phyloP scores from a whole-genome alignment of 2,888 invertebrate genomes.

The Tupiocoris notatus region DNA sequence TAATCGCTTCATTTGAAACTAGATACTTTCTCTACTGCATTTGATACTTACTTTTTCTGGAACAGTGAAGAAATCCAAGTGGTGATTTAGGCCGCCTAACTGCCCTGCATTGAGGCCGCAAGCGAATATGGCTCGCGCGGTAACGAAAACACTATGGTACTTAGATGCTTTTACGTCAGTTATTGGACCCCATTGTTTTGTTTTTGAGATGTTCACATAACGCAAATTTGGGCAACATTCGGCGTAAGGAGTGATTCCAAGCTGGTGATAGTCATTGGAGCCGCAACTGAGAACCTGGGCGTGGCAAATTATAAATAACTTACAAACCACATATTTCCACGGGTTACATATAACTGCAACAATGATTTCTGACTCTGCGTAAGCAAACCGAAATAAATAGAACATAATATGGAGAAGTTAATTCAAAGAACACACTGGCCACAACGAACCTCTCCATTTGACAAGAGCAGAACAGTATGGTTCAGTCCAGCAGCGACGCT shows the following conservation, averaged over 20 bases:
- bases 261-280: slow-evolving; percentile 64
- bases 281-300: slow-evolving; percentile 64
- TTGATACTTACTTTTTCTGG: slow-evolving; percentile 27
- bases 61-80: slow-evolving; percentile 31
- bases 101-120: slow-evolving; percentile 70
- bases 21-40: neutral
- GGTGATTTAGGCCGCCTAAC: slow-evolving; percentile 18
- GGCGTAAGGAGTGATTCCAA: slow-evolving; percentile 59
- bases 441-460: slow-evolving; percentile 62
- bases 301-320: too few relatives aligned
- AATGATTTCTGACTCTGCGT: too few relatives aligned
- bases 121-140: slow-evolving; percentile 57
- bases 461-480: slow-evolving; percentile 66
- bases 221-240: slow-evolving; percentile 12
- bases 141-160: slow-evolving; percentile 64
- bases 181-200: slow-evolving; percentile 46
- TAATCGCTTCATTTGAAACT: too few relatives aligned
- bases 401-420: too few relatives aligned
- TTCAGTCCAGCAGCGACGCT: slow-evolving; percentile 64
- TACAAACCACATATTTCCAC: too few relatives aligned
- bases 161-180: slow-evolving; percentile 66
- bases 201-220: slow-evolving; percentile 25
- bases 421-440: too few relatives aligned
- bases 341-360: too few relatives aligned
- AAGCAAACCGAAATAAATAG: too few relatives aligned